phyloP scores from a whole-genome alignment of 2,797 vertebrate species.

The Muscicapa striata region DNA sequence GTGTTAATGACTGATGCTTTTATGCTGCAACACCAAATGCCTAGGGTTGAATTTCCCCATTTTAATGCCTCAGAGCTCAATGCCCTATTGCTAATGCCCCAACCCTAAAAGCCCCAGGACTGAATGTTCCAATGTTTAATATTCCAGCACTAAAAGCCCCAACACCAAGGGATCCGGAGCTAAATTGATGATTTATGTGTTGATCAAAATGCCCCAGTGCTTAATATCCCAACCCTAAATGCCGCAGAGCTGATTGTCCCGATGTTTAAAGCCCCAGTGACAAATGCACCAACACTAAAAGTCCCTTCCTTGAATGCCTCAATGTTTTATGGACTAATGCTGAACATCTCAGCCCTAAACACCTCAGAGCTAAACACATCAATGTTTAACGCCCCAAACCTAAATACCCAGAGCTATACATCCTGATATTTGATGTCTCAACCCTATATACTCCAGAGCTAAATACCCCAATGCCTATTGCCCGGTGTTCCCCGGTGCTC shows the following conservation, averaged over 20 bases:
- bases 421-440: background rate
- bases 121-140: background rate
- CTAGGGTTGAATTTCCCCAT: background rate
- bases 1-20: background rate
- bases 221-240: background rate
- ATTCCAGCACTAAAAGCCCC: background rate
- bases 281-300: background rate
- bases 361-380: background rate
- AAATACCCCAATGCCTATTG: no score
- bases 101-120: background rate
- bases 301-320: background rate
- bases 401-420: background rate
- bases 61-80: background rate
- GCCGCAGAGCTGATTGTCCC: no score
- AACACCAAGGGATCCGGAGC: no score
- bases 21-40: background rate
- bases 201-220: background rate
- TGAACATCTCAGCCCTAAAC: background rate
- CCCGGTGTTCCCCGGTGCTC: background rate
- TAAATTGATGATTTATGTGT: background rate
- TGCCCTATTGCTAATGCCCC: background rate
- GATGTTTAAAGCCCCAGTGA: background rate
- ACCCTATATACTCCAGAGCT: background rate
- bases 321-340: background rate
- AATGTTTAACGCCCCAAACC: background rate